phyloP scores from a whole-genome alignment of 2,113 vertebrate species.

The Cavia porcellus region DNA sequence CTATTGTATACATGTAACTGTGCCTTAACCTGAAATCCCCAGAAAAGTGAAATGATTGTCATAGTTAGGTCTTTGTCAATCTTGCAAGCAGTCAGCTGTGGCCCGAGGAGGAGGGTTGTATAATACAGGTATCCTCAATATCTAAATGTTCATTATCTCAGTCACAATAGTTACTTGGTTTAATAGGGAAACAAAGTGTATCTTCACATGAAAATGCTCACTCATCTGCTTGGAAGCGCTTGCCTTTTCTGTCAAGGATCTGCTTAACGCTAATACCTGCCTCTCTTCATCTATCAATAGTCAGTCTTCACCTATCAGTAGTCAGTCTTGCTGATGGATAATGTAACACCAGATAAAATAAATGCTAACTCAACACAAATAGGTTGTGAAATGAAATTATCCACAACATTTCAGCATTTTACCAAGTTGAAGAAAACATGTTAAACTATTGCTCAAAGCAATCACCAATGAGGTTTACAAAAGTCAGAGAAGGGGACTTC shows the following conservation, averaged over 20 bases:
- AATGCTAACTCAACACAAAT: not conserved
- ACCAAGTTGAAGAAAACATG: constrained; percentile 38
- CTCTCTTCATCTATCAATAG: not conserved
- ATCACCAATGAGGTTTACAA: not conserved
- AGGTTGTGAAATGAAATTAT: not conserved
- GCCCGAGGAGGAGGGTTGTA: not conserved
- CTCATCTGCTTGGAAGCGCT: not conserved
- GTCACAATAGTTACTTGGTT: not conserved
- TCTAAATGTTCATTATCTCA: not conserved
- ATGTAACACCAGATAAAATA: not conserved
- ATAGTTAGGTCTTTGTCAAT: not conserved
- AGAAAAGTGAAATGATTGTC: constrained; percentile 6
- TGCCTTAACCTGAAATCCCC: constrained; percentile 11
- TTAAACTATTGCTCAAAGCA: not conserved
- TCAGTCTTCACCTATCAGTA: not conserved
- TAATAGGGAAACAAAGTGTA: not conserved
- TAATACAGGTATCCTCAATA: not conserved
- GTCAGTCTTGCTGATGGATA: not conserved
- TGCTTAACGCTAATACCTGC: not conserved
- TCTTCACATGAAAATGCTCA: not conserved
- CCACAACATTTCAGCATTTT: constrained; percentile 33
- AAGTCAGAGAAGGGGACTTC: not conserved
- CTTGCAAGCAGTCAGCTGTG: not conserved
- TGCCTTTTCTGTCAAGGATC: not conserved
- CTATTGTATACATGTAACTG: not conserved